Conservation (phyloP, 2,888 invertebrate species). For the Acronicta psi region DNA sequence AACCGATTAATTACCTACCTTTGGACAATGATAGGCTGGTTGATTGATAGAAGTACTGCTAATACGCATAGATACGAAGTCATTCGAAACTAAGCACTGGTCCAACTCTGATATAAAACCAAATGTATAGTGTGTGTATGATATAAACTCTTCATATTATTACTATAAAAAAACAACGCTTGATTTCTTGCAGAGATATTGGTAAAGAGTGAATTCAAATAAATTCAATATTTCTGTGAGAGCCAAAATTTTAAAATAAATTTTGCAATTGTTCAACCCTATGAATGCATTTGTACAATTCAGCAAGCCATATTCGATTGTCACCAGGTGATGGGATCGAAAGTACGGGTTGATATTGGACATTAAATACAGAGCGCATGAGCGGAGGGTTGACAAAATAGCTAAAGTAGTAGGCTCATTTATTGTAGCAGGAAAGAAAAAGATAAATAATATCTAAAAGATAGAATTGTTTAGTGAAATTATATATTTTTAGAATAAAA, state of each 20-base stretch:
- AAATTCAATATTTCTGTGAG: background rate
- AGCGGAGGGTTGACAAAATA: constrained; percentile 9
- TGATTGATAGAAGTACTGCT: background rate
- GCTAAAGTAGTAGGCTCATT: background rate
- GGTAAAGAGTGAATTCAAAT: too few species aligned
- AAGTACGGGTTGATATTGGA: constrained; percentile 25
- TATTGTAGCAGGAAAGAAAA: background rate
- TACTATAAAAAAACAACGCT: too few species aligned
- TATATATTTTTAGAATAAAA: too few species aligned
- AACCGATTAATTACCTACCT: background rate
- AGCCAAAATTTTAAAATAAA: background rate
- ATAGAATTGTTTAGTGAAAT: too few species aligned
- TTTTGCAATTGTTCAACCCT: constrained; percentile 21
- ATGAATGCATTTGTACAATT: constrained; percentile 42
- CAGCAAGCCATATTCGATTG: constrained; percentile 47
- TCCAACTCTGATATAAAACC: too few species aligned
- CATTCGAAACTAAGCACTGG: background rate
- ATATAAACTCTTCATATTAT: too few species aligned
- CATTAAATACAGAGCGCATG: constrained; percentile 26
- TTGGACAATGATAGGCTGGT: background rate
- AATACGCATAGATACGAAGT: background rate
- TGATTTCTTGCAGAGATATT: too few species aligned
- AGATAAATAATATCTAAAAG: too few species aligned
- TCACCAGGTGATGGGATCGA: constrained; percentile 42
- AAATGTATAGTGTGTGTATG: too few species aligned